Base-by-base conservation (phyloP, 2,888 invertebrate species). In the Protonemura montana region DNA sequence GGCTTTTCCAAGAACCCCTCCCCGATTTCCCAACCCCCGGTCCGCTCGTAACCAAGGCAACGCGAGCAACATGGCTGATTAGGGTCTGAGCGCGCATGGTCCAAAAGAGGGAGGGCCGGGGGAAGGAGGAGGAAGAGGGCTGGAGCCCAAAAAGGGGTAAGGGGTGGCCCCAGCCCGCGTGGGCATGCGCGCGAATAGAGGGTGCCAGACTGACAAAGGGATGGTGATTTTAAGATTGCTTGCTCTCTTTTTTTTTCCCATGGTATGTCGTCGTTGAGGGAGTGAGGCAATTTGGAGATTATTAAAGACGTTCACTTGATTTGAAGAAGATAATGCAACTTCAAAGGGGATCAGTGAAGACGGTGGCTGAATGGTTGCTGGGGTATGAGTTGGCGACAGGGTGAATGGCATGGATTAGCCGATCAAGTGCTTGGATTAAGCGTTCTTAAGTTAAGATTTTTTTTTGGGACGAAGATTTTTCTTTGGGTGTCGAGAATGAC, bases 11-110 rank as follows among this genome's bases (percentile, higher is more conserved):
- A 80, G 26, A 7, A 28, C 2, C 80, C 91, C 93, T 92, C 94
- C 93, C 94, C 94, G 94, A 93, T 93, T 93, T 92, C 92, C 93
- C 93, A 93, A 92, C 91, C 92, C 90, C 87, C 88, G 88, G 87
- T 88, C 89, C 88, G 87, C 88, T 87, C 88, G 88, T 88, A 88
- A 88, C 85, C 77, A 82, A 30, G 81, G 85, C 85, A 86, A 85
- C 87, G 27, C 25, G 81, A 85, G 84, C 82, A 78, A 82, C 86
- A 87, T 86, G 78, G 86, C 85, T 85, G 76, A 83, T 83, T 83
- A 83, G 83, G 83, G 42, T 29, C 25, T 83, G 26, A 83, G 76
- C 83, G 85, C 86, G 87, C 86, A 85, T 28, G 86, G 30, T 41
- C 87, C 76, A 85, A 29, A 42, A 77, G 42, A 85, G 83, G 87